A percentile compares a stretch with the other conserved stretches of the same genome.
These are phyloP conservation scores for Microhierax caerulescens DNA, from an alignment of 2,797 vertebrate species.

Conservation along the genomic window DNA sequence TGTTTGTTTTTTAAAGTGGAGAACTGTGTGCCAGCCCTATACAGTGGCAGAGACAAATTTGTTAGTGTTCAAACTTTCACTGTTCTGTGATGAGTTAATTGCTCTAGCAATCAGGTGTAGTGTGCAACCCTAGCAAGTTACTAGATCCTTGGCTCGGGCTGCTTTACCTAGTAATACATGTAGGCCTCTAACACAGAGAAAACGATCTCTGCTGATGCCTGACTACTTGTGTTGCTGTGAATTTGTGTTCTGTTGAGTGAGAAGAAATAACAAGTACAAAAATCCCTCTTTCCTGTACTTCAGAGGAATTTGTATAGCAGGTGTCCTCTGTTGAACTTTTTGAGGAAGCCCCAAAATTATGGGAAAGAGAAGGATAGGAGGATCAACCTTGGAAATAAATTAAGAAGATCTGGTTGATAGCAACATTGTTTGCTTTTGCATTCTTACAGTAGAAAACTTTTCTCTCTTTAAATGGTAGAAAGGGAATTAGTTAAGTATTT, in stretches of 20 bases:
- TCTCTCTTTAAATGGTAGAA: background rate
- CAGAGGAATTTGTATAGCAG: background rate
- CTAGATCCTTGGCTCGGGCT: background rate
- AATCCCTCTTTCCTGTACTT: background rate
- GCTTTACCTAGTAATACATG: fast-evolving
- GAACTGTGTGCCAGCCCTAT: background rate
- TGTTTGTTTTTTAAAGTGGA: background rate
- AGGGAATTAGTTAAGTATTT: background rate
- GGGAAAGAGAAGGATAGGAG: background rate
- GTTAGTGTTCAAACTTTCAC: background rate
- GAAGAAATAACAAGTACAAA: background rate
- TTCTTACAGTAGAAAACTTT: background rate
- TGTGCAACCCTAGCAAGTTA: background rate
- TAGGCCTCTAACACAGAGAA: background rate
- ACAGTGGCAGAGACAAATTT: background rate
- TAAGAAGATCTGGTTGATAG: background rate
- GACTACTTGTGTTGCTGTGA: background rate
- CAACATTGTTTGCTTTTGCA: background rate
- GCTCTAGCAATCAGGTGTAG: background rate
- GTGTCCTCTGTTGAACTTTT: background rate
- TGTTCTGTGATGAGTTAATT: background rate
- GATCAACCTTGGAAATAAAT: background rate
- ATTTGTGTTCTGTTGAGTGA: background rate
- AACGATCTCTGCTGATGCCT: background rate
- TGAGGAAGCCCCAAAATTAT: background rate